phyloP scores from a whole-genome alignment of 2,797 vertebrate genomes.

The Anomalospiza imberbis region DNA sequence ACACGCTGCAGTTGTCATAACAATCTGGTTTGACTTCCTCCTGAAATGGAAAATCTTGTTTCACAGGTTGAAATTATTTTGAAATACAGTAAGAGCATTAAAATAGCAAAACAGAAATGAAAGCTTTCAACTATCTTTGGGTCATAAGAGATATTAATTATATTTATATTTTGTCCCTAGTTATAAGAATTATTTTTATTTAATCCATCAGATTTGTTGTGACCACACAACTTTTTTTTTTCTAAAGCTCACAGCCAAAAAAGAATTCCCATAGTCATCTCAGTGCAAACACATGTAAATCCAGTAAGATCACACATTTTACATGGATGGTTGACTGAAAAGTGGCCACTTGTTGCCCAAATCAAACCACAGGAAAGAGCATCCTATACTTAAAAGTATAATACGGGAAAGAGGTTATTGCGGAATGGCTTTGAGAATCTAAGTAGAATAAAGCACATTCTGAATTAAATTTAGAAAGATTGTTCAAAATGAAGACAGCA shows the following conservation, averaged over 20 bases:
- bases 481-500: neutral
- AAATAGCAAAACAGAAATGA: neutral
- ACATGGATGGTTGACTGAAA: neutral
- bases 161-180: neutral
- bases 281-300: neutral
- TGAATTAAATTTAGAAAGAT: neutral
- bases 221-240: neutral
- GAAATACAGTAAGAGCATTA: neutral
- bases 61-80: conserved; percentile 12
- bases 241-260: neutral
- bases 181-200: neutral
- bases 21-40: conserved; percentile 27
- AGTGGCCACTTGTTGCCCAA: neutral
- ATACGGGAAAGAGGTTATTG: neutral
- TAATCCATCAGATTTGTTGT: neutral
- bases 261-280: neutral
- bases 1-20: conserved; percentile 23
- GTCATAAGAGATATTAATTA: neutral
- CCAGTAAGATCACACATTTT: neutral
- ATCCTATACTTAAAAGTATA: neutral
- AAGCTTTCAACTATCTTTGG: neutral
- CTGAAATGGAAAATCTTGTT: conserved; percentile 33
- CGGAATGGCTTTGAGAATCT: neutral
- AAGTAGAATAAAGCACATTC: neutral
- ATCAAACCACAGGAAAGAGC: neutral